Base-by-base conservation (phyloP, 2,113 vertebrate species). In the Anas platyrhynchos region DNA sequence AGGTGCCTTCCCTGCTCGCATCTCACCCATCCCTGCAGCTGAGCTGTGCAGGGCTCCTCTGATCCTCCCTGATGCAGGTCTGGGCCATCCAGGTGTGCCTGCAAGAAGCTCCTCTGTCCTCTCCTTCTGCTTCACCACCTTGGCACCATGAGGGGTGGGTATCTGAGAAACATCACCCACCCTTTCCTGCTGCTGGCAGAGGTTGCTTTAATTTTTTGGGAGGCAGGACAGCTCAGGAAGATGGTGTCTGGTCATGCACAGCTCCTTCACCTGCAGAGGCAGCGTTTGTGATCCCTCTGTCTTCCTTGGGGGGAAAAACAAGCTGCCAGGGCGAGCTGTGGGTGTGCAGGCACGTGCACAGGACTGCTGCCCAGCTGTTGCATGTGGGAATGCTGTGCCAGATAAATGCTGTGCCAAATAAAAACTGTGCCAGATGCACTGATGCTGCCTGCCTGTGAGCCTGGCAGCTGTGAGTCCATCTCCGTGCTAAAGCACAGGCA, bases 341-440 rank as follows among this genome's bases (percentile, higher is more conserved):
- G 86, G n/a, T 44, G 0, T 58, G 11, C 18, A 22, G 68, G 41
- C 86, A 4, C 16, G 26, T 14, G 29, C 21, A 1, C 15, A 48
- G 56, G 22, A 54, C 52, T 21, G 38, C 20, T 31, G 32, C 59
- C 26, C 7, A 8, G 5, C 36, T 67, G 31, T 4, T 63, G 21
- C 43, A n/a, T 0, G 0, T 43, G 5, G 6, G 3, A 25, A 27
- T 15, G 8, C 43, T 36, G 12, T n/a, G 46, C 7, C 15, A 46
- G 21, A 23, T 7, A 6, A 27, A 8, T 46, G 16, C 44, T 46
- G 44, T 46, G 44, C 44, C 34, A 9, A 27, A 14, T 80, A 59
- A 43, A 8, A 18, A 6, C 44, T 46, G 44, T 46, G 44, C 44
- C 34, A 9, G n/a, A 16, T 80, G 65, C n/a, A 71, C 80, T 62